Base-by-base conservation (phyloP, 2,797 vertebrate genomes). In the Macrochelys suwanniensis region DNA sequence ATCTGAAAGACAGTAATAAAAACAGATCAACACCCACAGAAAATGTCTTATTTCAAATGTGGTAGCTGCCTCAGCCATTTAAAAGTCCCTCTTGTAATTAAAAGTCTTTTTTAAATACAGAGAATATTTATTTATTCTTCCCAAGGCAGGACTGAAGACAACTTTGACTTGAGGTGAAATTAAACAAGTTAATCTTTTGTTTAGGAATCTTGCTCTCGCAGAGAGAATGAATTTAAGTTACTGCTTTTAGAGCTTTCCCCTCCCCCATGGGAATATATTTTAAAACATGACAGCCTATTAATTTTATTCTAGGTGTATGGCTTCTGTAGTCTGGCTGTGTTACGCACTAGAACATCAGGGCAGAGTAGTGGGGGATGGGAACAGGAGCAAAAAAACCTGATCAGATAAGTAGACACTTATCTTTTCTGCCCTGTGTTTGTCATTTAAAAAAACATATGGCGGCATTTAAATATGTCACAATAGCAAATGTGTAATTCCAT, bases 21-120 rank as follows among this genome's bases (percentile, higher is more conserved):
- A 5, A 61, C 86, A 49, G 5, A 50, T 11, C 9, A 1, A 77
- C 54, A 49, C 28, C 76, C 42, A 78, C 50, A 12, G 82, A 26
- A 19, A 88, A 28, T 59, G 13, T 37, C 3, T 3, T 45, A 79
- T 89, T 28, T 53, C 57, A 85, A 61, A 21, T 21, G 17, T 0
- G 13, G 71, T 81, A 74, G 74, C 85, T 82, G 42, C 54, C 84
- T 93, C 65, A 53, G 49, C 57, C 61, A 11, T 33, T 93, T 65
- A 50, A 56, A 51, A 57, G 90, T 84, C 86, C 74, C 85, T 95
- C 74, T 95, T 92, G 84, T 90, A 88, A 89, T 90, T 65, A 31
- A 54, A 88, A 71, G 28, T 56, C 56, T 91, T 93, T 61, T 95
- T 76, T 80, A 83, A 45, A 80, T 86, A 84, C 59, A 59, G 80